A percentile compares a stretch with the other conserved stretches of the same genome.
Conservation (phyloP, 92 coral and sea anemone species). For the Hydrozoanthus gracilis region DNA sequence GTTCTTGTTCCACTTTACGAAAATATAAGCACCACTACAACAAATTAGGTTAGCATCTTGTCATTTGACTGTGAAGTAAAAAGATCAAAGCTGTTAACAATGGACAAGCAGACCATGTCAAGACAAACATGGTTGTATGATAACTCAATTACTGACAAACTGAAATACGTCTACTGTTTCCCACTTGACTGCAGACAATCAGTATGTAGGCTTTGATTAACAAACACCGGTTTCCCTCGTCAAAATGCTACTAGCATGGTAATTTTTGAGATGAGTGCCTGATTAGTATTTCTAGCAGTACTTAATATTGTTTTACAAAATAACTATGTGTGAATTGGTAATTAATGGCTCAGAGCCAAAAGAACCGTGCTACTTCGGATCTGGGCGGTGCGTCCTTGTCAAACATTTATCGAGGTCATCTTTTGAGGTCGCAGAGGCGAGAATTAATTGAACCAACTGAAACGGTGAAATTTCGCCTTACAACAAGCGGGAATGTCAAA, state of each 20-base stretch:
- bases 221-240: background rate
- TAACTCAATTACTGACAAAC: too few species aligned
- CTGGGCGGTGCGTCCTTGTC: background rate
- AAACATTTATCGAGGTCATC: background rate
- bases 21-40: too few species aligned
- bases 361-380: background rate
- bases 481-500: too few species aligned
- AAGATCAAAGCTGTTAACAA: too few species aligned
- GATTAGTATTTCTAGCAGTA: background rate
- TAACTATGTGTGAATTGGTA: background rate
- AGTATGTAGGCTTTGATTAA: background rate
- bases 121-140: too few species aligned
- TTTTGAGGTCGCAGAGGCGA: background rate
- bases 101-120: too few species aligned
- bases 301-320: background rate
- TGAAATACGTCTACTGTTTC: background rate
- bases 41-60: too few species aligned
- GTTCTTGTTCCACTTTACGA: too few species aligned
- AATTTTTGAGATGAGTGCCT: background rate
- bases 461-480: background rate
- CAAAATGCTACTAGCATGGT: background rate
- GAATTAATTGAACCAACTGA: background rate
- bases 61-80: too few species aligned
- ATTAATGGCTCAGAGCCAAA: background rate
- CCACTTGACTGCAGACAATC: background rate